Conservation (phyloP, 2,888 invertebrate species). For the Conchocele bisecta region DNA sequence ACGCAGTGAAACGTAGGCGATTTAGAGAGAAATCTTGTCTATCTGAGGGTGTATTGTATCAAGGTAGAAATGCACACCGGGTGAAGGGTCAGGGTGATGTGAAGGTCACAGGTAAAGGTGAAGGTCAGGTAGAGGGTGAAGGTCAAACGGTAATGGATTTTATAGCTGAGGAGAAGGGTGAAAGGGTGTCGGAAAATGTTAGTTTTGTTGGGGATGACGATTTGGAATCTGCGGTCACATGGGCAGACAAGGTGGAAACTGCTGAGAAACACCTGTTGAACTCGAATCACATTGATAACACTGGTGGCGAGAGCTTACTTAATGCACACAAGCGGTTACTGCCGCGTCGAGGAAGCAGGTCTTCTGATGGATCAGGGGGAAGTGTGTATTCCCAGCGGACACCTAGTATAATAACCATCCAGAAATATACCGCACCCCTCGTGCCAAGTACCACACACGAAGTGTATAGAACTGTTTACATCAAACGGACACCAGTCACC, state of each 20-base stretch:
- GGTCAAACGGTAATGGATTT: conserved; percentile 20
- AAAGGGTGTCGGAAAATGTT: conserved; percentile 2
- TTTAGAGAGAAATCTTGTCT: conserved; percentile 43
- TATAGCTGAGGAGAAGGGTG: conserved; percentile 5
- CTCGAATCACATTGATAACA: too few species aligned
- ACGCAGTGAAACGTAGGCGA: conserved; percentile 53
- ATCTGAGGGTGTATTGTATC: conserved; percentile 45
- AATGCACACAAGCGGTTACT: too few species aligned
- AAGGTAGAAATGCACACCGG: conserved; percentile 57
- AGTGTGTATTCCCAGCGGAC: too few species aligned
- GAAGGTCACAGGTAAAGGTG: conserved; percentile 29
- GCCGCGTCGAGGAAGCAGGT: too few species aligned
- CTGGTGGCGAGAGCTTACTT: too few species aligned
- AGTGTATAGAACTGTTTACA: not conserved
- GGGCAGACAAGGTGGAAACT: too few species aligned
- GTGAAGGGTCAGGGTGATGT: conserved; percentile 43
- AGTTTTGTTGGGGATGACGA: conserved; percentile 6
- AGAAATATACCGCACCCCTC: not conserved
- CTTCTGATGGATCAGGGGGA: too few species aligned
- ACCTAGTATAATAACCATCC: conserved; percentile 19
- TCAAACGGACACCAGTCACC: too few species aligned
- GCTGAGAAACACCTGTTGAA: too few species aligned
- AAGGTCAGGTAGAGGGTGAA: conserved; percentile 44
- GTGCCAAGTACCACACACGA: not conserved
- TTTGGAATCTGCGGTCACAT: too few species aligned